Evolutionary conservation across 2,113 vertebrate genomes (phyloP).

Genomic region (Deroptyus accipitrinus): DNA sequence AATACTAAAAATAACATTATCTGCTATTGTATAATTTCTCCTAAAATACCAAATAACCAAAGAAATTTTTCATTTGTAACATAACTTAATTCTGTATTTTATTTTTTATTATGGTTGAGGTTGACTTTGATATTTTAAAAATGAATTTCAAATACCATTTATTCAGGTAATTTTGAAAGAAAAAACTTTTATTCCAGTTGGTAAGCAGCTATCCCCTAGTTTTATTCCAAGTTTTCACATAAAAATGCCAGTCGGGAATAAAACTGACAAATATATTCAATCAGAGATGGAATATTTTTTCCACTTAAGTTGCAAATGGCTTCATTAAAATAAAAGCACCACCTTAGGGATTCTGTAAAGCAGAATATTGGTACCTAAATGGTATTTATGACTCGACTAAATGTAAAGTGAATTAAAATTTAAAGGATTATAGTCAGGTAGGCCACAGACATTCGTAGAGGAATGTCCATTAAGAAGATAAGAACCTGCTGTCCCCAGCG

Average conservation of each 20-base stretch:
- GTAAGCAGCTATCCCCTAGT: conserved; percentile 79
- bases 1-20: not conserved
- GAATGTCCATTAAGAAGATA: conserved; percentile 96
- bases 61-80: conserved; percentile 65
- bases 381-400: conserved; percentile 98
- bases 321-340: conserved; percentile 99
- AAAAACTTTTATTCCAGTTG: conserved; percentile 79
- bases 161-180: conserved; percentile 75
- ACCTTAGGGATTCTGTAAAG: conserved; percentile 92
- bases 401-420: conserved; percentile 99
- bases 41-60: conserved; percentile 23
- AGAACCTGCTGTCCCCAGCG: conserved; percentile 80
- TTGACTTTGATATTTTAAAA: conserved; percentile 75
- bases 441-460: conserved; percentile 85
- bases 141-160: conserved; percentile 74
- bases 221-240: conserved; percentile 87
- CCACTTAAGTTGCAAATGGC: conserved; percentile 97
- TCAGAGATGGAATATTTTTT: conserved; percentile 87
- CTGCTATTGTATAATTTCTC: not conserved
- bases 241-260: conserved; percentile 93
- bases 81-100: conserved; percentile 68
- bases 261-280: conserved; percentile 92
- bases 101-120: conserved; percentile 62
- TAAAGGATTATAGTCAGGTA: conserved; percentile 98
- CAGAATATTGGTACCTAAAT: conserved; percentile 93